Evolutionary conservation across 1,140 invertebrate genomes (phyloP).

Genomic region (Pseudoatta argentina): DNA sequence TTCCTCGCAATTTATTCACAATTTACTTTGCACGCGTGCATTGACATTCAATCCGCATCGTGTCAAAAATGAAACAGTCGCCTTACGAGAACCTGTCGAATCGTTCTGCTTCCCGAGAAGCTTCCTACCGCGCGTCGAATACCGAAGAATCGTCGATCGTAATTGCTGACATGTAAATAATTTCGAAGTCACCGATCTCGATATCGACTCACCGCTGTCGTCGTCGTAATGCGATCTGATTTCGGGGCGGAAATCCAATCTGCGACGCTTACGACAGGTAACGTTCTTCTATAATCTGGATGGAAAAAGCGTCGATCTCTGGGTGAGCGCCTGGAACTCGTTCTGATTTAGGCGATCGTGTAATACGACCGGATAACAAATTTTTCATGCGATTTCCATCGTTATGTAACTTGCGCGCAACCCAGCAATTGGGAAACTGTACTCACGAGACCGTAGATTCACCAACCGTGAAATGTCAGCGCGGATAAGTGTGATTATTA

Average conservation of each 20-base stretch:
- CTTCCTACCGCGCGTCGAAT: not conserved
- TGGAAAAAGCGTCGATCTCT: not conserved
- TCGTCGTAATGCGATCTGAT: constrained; percentile 19
- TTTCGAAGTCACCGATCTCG: constrained; percentile 37
- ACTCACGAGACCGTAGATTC: constrained; percentile 51
- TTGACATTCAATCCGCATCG: not conserved
- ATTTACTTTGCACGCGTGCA: not conserved
- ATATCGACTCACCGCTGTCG: not conserved
- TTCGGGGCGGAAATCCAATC: constrained; percentile 20
- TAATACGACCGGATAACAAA: not conserved
- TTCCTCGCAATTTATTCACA: not conserved
- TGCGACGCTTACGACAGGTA: not conserved
- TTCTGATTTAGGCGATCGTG: constrained; percentile 27
- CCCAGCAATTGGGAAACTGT: constrained; percentile 22
- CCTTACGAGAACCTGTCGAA: not conserved
- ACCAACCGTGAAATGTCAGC: constrained; percentile 65
- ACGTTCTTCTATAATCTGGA: constrained; percentile 4
- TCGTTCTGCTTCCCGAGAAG: not conserved
- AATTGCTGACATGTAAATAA: constrained; percentile 45
- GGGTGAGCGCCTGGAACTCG: not conserved
- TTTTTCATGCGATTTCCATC: constrained; percentile 41
- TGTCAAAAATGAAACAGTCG: not conserved
- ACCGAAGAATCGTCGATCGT: not conserved
- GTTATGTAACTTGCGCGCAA: constrained; percentile 53
- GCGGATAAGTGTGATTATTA: not conserved